Conservation (phyloP, 2,888 invertebrate species). For the Anarsia innoxiella region DNA sequence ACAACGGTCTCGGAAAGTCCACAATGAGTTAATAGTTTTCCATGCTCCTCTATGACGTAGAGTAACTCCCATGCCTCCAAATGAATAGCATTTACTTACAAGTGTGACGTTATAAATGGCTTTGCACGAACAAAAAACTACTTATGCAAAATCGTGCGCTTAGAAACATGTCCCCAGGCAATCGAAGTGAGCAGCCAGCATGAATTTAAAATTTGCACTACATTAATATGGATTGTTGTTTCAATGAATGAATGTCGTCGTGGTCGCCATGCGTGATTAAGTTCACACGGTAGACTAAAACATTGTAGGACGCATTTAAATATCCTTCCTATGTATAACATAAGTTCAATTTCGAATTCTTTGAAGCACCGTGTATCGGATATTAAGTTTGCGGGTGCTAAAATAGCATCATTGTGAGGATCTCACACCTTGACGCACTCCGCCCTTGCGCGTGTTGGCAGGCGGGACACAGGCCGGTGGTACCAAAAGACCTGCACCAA, state of each 20-base stretch:
- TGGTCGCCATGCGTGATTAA: slow-evolving; percentile 71
- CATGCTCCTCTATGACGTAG: slow-evolving; percentile 51
- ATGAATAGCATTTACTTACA: slow-evolving; percentile 51
- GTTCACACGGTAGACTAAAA: slow-evolving; percentile 71
- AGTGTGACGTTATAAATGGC: slow-evolving; percentile 61
- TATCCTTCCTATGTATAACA: slow-evolving; percentile 73
- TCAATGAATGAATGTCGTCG: slow-evolving; percentile 72
- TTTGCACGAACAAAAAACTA: slow-evolving; percentile 63
- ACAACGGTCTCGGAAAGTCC: background rate
- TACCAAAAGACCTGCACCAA: too few species aligned
- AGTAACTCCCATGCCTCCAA: slow-evolving; percentile 45
- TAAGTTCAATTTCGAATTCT: slow-evolving; percentile 66
- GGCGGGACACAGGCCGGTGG: too few species aligned
- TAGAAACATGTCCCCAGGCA: slow-evolving; percentile 59
- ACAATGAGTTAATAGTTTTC: too few species aligned
- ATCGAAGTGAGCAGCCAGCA: slow-evolving; percentile 64
- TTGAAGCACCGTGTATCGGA: slow-evolving; percentile 65
- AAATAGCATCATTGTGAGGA: slow-evolving; percentile 64
- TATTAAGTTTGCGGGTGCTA: slow-evolving; percentile 55
- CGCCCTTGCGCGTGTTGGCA: too few species aligned
- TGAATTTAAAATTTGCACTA: slow-evolving; percentile 74
- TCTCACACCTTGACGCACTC: too few species aligned
- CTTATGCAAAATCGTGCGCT: slow-evolving; percentile 70
- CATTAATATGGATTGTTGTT: slow-evolving; percentile 74
- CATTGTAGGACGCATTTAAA: slow-evolving; percentile 71